Base-by-base conservation (phyloP, 1,140 invertebrate species). In the Papilio xuthus region DNA sequence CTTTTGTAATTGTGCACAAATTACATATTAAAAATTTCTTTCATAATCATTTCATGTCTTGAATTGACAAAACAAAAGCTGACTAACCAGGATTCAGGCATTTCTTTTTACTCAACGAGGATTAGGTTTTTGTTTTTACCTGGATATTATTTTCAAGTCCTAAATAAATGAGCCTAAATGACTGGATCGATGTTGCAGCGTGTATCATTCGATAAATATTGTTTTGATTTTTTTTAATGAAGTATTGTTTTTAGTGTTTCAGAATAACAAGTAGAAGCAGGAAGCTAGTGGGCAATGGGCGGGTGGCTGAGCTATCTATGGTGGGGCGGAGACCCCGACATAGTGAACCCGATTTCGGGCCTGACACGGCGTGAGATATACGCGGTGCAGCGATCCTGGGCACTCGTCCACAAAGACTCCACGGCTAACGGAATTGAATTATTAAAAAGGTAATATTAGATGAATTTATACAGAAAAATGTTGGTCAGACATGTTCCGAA, bases 291-390 rank as follows among this genome's bases (percentile, higher is more conserved):
- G 60, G 80, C 60, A 78, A 88, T 88, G 83, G 85, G 84, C 53
- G 80, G 84, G 32, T 85, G 84, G 81, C 60, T 89, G 70, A 88
- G 84, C 71, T 84, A 85, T 15, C 80, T 89, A 26, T 89, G 87
- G 88, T 94, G 92, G 92, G 90, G 89, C 13, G 89, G 89, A 3
- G 85, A 93, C 72, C 89, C 92, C 9, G 91, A 94, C 72, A 78
- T 70, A 12, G 74, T 79, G 0, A 82, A 91, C 56, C 83, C 85
- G 0, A 72, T 85, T n/a, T 89, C 92, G 8, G 92, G 92, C 4
- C 85, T 94, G n/a, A 87, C 89, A 8, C 78, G 67, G 32, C 84
- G 91, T 12, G 91, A 94, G 41, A 81, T 94, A 0, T 83, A 93
- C 77, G 81, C 86, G 6, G 85, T 94, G 6, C 84, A 90, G 74